These are phyloP conservation scores for Sparus aurata DNA, from an alignment of 2,797 vertebrate genomes.

Conservation along the genomic window DNA sequence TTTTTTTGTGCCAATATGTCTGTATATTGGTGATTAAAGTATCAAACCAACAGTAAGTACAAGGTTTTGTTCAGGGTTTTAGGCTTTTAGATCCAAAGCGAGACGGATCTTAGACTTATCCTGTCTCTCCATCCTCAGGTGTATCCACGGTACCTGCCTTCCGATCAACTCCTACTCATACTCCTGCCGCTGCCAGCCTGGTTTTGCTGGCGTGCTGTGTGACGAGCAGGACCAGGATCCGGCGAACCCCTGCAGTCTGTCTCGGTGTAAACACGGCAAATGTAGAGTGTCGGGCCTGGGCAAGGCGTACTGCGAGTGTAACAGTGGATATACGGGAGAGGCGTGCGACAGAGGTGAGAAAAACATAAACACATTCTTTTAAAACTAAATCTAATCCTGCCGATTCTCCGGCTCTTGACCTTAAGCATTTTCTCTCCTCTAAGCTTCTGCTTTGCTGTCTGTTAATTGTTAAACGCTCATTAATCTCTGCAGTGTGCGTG, in stretches of 20 bases:
- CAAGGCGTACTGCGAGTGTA: conserved; percentile 96
- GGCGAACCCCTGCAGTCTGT: conserved; percentile 90
- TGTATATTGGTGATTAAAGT: too few species aligned
- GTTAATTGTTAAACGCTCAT: conserved; percentile 23
- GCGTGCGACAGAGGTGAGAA: conserved; percentile 93
- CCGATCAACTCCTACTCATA: conserved; percentile 98
- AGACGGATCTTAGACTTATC: not conserved
- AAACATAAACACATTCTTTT: conserved; percentile 4
- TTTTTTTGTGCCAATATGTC: not conserved
- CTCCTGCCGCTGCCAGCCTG: conserved; percentile 96
- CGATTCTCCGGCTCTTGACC: conserved; percentile 7
- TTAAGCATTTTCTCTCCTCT: conserved; percentile 24
- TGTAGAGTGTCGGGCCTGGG: conserved; percentile 95
- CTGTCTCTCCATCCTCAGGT: conserved; percentile 80
- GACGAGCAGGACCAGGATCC: conserved; percentile 92
- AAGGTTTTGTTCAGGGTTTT: not conserved
- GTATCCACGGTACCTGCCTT: conserved; percentile 94
- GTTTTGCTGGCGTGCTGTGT: conserved; percentile 94
- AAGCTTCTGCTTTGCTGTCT: conserved; percentile 37
- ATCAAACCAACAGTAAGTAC: not conserved
- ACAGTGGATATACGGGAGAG: conserved; percentile 95
- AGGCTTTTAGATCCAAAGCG: not conserved
- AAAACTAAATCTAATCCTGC: not conserved
- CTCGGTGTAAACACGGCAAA: conserved; percentile 95
- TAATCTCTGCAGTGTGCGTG: conserved; percentile 23